Percentiles rank a stretch among this genome's conserved stretches.
phyloP scores from a whole-genome alignment of 2,888 invertebrate genomes.

The Cerastis rubricosa region DNA sequence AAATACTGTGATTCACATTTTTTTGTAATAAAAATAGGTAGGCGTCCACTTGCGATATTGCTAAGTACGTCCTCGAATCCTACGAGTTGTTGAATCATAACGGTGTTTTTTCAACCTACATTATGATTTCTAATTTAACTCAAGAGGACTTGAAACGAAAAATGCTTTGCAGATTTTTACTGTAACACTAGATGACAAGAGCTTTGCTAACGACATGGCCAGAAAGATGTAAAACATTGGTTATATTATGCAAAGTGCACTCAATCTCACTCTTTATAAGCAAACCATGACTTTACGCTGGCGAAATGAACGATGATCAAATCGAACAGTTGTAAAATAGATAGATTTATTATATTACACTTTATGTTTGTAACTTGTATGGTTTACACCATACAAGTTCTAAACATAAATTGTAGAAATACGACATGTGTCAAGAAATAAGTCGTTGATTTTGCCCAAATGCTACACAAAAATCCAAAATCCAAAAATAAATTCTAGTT shows the following conservation, averaged over 20 bases:
- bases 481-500: too few species aligned
- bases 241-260: not conserved
- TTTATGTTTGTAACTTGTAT: too few species aligned
- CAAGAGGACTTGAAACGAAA: constrained; percentile 1
- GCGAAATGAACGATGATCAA: not conserved
- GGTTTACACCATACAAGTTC: too few species aligned
- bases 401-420: too few species aligned
- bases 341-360: not conserved
- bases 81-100: constrained; percentile 21
- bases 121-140: constrained; percentile 29
- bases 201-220: not conserved
- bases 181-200: not conserved
- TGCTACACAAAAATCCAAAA: not conserved
- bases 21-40: not conserved
- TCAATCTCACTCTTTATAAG: not conserved
- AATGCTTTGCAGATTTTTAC: not conserved
- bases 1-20: not conserved
- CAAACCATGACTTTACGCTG: not conserved
- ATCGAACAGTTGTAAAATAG: not conserved
- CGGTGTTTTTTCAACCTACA: constrained; percentile 34
- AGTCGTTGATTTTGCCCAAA: not conserved
- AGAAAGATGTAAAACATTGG: not conserved
- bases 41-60: constrained; percentile 24
- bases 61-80: constrained; percentile 32
- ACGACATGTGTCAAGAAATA: too few species aligned